A percentile compares a stretch with the other conserved stretches of the same genome.
These are phyloP conservation scores for Acanthopagrus latus DNA, from an alignment of 2,797 vertebrate species.

Conservation along the genomic window DNA sequence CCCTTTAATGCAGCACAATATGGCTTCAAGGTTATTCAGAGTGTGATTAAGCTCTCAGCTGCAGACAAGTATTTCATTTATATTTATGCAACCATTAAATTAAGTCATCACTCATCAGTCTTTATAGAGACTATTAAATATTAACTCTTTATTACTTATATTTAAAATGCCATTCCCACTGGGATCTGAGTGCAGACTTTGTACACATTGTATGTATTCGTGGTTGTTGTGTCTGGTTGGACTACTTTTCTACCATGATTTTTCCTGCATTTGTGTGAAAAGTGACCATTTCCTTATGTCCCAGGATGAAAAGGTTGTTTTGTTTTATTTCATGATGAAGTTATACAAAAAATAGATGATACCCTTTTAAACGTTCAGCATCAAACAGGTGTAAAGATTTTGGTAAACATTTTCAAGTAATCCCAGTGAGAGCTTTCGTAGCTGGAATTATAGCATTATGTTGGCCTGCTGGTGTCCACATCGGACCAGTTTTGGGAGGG, in stretches of 20 bases:
- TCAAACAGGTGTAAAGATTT: neutral
- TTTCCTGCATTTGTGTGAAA: neutral
- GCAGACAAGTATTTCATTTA: slow-evolving; percentile 22
- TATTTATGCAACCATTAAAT: slow-evolving; percentile 35
- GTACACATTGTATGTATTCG: neutral
- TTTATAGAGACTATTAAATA: slow-evolving; percentile 33
- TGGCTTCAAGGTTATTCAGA: neutral
- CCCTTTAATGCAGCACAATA: neutral
- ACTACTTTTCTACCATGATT: neutral
- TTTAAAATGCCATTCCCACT: neutral
- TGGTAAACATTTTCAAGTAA: neutral
- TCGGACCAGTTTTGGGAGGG: slow-evolving; percentile 66
- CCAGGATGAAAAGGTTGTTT: rapidly evolving
- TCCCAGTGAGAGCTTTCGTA: neutral
- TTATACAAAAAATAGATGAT: neutral
- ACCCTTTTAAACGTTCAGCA: neutral
- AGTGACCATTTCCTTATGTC: neutral
- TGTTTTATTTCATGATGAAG: neutral
- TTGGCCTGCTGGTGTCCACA: slow-evolving; percentile 16
- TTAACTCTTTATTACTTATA: slow-evolving; percentile 14
- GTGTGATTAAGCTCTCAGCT: neutral
- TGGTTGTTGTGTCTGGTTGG: neutral
- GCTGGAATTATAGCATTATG: neutral
- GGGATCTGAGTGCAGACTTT: slow-evolving; percentile 11
- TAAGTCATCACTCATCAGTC: slow-evolving; percentile 12